Evolutionary conservation across 2,797 vertebrate species (phyloP).

Genomic region (Bucorvus abyssinicus): DNA sequence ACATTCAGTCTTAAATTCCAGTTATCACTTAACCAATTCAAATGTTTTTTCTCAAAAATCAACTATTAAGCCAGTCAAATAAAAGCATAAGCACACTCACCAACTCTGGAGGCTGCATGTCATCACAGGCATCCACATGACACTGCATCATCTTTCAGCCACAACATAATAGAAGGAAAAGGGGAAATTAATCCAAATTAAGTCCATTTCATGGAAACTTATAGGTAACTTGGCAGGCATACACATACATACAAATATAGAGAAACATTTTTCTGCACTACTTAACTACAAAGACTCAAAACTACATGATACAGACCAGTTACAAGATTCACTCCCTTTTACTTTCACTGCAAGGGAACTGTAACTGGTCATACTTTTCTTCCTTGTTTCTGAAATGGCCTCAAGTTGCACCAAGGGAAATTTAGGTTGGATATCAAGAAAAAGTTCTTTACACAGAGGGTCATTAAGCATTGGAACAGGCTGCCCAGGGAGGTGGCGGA

Average conservation of each 20-base stretch:
- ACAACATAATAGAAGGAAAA: not conserved
- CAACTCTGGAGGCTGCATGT: constrained; percentile 66
- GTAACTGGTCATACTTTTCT: not conserved
- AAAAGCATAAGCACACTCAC: constrained; percentile 35
- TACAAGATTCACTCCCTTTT: not conserved
- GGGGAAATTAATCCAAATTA: not conserved
- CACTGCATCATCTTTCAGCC: constrained; percentile 65
- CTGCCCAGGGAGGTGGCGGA: too few species aligned
- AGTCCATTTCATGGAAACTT: not conserved
- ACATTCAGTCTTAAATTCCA: not conserved
- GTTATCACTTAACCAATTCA: not conserved
- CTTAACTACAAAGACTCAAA: not conserved
- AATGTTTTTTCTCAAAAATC: not conserved
- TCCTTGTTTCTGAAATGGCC: not conserved
- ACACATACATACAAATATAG: not conserved
- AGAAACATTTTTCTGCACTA: not conserved
- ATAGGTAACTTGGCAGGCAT: not conserved
- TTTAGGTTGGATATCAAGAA: too few species aligned
- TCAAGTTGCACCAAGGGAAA: too few species aligned
- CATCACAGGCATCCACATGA: constrained; percentile 65
- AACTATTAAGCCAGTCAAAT: not conserved
- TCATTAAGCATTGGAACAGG: too few species aligned
- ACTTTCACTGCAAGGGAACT: not conserved
- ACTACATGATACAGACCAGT: not conserved
- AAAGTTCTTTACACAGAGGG: too few species aligned